These are phyloP conservation scores for Acanthococcus lagerstroemiae DNA, from an alignment of 2,888 invertebrate species.

Conservation along the genomic window DNA sequence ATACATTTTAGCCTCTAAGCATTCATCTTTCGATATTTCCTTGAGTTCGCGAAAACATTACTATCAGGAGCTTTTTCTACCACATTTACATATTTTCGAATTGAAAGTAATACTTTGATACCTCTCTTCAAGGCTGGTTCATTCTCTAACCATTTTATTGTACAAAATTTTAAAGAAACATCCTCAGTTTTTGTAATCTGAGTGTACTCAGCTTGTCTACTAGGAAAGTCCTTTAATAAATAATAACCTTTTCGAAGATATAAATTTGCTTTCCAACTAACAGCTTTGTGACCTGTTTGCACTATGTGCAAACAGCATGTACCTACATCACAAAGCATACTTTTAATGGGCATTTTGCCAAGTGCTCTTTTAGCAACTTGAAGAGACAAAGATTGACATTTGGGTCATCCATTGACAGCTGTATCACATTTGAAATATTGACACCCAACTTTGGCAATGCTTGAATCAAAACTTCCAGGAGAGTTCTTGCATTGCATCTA, in stretches of 20 bases:
- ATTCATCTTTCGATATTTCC: not conserved
- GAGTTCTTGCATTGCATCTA: no score
- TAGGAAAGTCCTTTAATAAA: not conserved
- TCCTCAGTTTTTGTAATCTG: not conserved
- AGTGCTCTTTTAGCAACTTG: no score
- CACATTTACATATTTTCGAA: not conserved
- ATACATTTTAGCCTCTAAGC: not conserved
- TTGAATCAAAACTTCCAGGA: no score
- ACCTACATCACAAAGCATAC: not conserved
- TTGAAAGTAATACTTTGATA: not conserved
- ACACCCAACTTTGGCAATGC: no score
- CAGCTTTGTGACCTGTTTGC: not conserved
- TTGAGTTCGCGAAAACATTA: not conserved
- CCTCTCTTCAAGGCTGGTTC: not conserved
- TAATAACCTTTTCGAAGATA: not conserved
- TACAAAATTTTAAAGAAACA: not conserved
- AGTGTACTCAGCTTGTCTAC: not conserved
- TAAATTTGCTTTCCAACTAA: not conserved
- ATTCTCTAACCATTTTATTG: not conserved
- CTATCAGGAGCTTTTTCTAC: not conserved
- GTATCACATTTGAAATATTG: no score
- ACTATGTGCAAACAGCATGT: not conserved
- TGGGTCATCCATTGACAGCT: no score
- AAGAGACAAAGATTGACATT: no score
- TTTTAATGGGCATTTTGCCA: no score